Evolutionary conservation across 2,888 invertebrate genomes (phyloP).

Genomic region (Sminthurinus aureus): DNA sequence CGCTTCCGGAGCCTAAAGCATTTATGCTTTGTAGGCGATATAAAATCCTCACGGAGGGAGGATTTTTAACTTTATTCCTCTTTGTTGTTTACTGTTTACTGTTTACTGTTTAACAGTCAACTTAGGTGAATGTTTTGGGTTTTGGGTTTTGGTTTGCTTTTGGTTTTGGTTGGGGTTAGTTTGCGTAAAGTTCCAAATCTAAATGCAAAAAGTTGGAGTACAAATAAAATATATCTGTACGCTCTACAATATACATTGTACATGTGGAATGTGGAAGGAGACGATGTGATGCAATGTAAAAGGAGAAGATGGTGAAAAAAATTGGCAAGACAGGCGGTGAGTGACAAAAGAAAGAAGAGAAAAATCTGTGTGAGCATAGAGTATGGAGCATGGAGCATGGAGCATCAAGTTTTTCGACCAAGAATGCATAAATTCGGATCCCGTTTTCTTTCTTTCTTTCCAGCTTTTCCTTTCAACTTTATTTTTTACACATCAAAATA

Average conservation of each 20-base stretch:
- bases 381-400: too few relatives aligned
- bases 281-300: not conserved
- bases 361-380: constrained; percentile 7
- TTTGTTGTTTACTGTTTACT: too few relatives aligned
- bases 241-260: too few relatives aligned
- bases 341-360: constrained; percentile 13
- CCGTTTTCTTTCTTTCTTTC: constrained; percentile 11
- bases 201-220: constrained; percentile 6
- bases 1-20: too few relatives aligned
- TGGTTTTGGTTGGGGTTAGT: not conserved
- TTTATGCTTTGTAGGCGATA: too few relatives aligned
- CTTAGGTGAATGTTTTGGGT: not conserved
- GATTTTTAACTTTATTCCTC: too few relatives aligned
- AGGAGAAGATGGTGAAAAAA: not conserved
- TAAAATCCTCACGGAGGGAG: too few relatives aligned
- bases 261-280: too few relatives aligned
- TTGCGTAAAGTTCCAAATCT: constrained; percentile 10
- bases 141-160: not conserved
- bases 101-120: not conserved
- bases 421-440: constrained; percentile 23
- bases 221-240: not conserved
- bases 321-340: not conserved
- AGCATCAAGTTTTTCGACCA: constrained; percentile 12
- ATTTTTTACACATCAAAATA: not conserved
- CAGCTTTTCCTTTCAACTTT: not conserved